Evolutionary conservation across 2,888 invertebrate species (phyloP).

Genomic region (Synanthedon formicaeformis): DNA sequence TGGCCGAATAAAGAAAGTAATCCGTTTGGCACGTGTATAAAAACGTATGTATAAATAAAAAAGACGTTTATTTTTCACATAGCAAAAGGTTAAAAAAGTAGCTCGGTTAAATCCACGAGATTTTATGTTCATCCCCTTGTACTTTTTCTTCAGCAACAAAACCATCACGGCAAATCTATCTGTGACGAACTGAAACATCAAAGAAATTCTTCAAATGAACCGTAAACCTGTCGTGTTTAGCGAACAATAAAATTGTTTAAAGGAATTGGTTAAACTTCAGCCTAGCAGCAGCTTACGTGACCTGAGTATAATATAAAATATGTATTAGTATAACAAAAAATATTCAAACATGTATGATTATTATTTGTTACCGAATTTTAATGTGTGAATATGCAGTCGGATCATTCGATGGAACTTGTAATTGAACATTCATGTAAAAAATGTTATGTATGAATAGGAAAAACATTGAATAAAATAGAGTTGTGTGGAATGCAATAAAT

Average conservation of each 20-base stretch:
- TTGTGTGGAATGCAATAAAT: no score
- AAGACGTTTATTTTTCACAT: slow-evolving; percentile 10
- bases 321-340: slow-evolving; percentile 4
- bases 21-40: not conserved
- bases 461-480: no score
- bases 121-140: slow-evolving; percentile 12
- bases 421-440: no score
- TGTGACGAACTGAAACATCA: slow-evolving; percentile 22
- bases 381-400: slow-evolving; percentile 11
- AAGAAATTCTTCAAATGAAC: slow-evolving; percentile 31
- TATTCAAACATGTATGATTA: no score
- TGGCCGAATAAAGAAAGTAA: not conserved
- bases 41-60: not conserved
- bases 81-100: slow-evolving; percentile 1
- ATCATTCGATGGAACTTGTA: slow-evolving; percentile 18
- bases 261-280: slow-evolving; percentile 18
- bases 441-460: no score
- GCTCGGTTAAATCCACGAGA: slow-evolving; percentile 22
- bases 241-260: slow-evolving; percentile 23
- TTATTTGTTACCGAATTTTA: not conserved
- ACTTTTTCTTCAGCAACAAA: slow-evolving; percentile 16
- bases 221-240: slow-evolving; percentile 22
- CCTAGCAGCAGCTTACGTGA: slow-evolving; percentile 22
- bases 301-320: slow-evolving; percentile 5
- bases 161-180: slow-evolving; percentile 12